Percentiles rank a stretch among this genome's conserved stretches.
These are phyloP conservation scores for Caranx melampygus DNA, from an alignment of 2,113 vertebrate genomes.

Conservation along the genomic window DNA sequence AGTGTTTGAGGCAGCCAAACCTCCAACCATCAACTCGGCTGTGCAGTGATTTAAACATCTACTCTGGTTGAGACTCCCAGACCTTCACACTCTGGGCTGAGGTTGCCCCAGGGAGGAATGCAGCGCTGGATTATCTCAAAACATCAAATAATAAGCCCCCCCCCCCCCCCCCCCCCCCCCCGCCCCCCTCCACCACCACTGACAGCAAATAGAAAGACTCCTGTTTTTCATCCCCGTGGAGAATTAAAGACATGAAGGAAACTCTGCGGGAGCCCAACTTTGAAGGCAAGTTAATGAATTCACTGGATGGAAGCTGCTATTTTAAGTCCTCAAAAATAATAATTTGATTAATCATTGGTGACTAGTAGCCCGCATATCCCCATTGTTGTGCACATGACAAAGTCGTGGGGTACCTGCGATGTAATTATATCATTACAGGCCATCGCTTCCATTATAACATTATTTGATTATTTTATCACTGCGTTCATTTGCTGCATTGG, in stretches of 20 bases:
- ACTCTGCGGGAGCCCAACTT: conserved; percentile 49
- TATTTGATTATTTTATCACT: conserved; percentile 51
- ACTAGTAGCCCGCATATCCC: conserved; percentile 1
- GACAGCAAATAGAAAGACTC: conserved; percentile 44
- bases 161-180: not conserved
- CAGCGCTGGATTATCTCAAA: conserved; percentile 62
- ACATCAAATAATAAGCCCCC: conserved; percentile 57
- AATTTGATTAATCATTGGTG: conserved; percentile 45
- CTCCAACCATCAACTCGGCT: conserved; percentile 11
- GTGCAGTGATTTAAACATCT: conserved; percentile 28
- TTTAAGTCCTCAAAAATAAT: conserved; percentile 24
- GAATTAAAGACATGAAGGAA: conserved; percentile 34
- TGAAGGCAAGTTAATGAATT: conserved; percentile 24
- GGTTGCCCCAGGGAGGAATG: conserved; percentile 58
- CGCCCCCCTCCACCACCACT: conserved; percentile 8
- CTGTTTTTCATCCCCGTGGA: conserved; percentile 34
- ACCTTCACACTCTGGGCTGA: conserved; percentile 37
- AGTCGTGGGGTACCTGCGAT: conserved; percentile 20
- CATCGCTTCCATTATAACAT: conserved; percentile 41
- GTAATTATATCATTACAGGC: conserved; percentile 62
- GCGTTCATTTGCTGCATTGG: conserved; percentile 32
- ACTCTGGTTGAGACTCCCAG: conserved; percentile 28
- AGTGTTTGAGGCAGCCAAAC: not conserved
- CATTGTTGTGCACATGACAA: conserved; percentile 27
- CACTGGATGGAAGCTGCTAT: conserved; percentile 20